Evolutionary conservation across 2,797 vertebrate genomes (phyloP), one percentile per base, ranked within the genome.

Genomic region (Sphaeramia orbicularis): DNA sequence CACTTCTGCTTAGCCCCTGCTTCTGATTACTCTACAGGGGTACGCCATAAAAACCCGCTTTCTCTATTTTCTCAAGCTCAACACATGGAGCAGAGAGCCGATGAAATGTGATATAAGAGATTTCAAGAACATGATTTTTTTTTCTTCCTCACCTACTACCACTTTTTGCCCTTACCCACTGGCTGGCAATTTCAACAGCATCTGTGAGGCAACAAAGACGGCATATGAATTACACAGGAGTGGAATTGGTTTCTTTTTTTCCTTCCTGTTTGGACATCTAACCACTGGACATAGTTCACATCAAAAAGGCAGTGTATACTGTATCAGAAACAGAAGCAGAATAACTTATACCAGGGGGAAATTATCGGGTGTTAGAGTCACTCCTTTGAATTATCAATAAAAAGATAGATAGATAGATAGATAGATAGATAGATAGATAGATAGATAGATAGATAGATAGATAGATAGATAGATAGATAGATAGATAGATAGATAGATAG

Each of bases 1-100:
- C 82, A 85, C 75, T 83, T 85, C 69, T 84, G 65, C 75, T 89
- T 80, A 85, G 74, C 81, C 55, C 43, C 50, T 48, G 44, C 69
- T 53, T 65, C 64, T 81, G 79, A 86, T 78, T 78, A 77, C 72
- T 83, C 81, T 65, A 65, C 72, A 81, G 79, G 69, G 70, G 65
- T 65, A 32, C 35, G 73, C 65, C 66, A 78, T 63, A 65, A 75
- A 81, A 76, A 74, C 30, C 18, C 70, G 71, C 61, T 74, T 69
- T 76, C 70, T 64, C 74, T 40, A 72, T 73, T 75, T 78, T 74
- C 71, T 72, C 21, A 49, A 65, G 51, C 64, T 44, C 71, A 54
- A 72, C 76, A 74, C 71, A 55, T 10, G 52, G 27, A 65, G 62
- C 64, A 50, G 66, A 24, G 62, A 49, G 61, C 30, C 3, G 35